These are phyloP conservation scores for Actenoides hombroni DNA, from an alignment of 2,113 vertebrate genomes.

Conservation along the genomic window DNA sequence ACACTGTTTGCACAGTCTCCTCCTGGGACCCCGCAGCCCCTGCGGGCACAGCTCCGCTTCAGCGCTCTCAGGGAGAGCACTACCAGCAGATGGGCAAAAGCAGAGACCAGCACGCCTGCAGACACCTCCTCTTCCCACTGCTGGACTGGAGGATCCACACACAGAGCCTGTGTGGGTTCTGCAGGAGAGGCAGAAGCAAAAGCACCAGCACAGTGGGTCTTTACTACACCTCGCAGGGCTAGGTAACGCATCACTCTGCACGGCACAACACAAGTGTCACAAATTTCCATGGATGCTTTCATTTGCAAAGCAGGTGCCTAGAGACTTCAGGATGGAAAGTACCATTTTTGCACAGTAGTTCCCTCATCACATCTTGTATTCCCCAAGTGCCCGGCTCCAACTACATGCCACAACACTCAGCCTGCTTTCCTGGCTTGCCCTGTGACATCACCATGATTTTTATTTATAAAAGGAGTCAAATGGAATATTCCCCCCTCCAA, in stretches of 20 bases:
- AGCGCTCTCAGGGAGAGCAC: not conserved
- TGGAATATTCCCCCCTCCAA: not conserved
- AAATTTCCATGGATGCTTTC: not conserved
- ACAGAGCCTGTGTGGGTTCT: not conserved
- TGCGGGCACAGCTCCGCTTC: rapidly evolving
- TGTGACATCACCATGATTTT: not conserved
- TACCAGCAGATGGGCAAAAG: not conserved
- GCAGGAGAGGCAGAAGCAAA: not conserved
- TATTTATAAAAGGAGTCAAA: not conserved
- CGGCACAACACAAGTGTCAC: rapidly evolving
- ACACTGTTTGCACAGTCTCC: not conserved
- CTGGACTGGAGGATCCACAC: not conserved
- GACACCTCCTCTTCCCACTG: not conserved
- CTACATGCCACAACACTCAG: not conserved
- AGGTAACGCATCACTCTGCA: rapidly evolving
- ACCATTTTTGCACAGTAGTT: not conserved
- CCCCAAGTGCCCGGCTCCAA: not conserved
- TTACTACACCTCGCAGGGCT: not conserved
- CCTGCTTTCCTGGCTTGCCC: not conserved
- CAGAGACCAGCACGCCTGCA: not conserved
- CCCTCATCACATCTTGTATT: not conserved
- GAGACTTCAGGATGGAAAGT: not conserved
- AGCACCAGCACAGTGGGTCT: not conserved
- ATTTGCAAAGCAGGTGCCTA: not conserved
- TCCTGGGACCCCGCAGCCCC: not conserved